Evolutionary conservation across 2,888 invertebrate genomes (phyloP).

Genomic region (Euspilapteryx auroguttella): DNA sequence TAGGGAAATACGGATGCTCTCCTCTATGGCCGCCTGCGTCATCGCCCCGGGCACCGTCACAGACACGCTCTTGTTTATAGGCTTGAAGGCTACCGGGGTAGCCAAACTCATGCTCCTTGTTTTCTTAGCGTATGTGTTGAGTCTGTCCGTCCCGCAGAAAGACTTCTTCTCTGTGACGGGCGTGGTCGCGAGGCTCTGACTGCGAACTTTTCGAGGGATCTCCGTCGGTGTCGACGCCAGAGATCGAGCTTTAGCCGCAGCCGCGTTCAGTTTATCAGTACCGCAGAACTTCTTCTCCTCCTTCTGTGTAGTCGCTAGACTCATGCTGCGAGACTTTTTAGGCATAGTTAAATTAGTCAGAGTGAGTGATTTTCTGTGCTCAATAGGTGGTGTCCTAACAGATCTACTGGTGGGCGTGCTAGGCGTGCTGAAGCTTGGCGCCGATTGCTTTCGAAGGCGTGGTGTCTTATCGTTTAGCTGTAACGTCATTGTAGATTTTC

Average conservation of each 20-base stretch:
- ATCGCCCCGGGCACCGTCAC: constrained; percentile 22
- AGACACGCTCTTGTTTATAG: constrained; percentile 26
- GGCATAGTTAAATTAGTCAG: constrained; percentile 19
- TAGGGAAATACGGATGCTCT: constrained; percentile 41
- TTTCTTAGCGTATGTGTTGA: constrained; percentile 20
- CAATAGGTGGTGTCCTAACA: constrained; percentile 26
- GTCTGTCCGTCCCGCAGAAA: constrained; percentile 17
- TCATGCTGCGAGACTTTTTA: constrained; percentile 49
- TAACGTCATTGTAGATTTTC: constrained; percentile 24
- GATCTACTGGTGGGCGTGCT: constrained; percentile 25
- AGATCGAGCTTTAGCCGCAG: constrained; percentile 16
- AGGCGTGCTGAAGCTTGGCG: constrained; percentile 41
- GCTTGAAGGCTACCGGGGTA: constrained; percentile 18
- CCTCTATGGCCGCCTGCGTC: constrained; percentile 52
- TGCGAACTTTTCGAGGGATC: constrained; percentile 21
- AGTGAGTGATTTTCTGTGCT: constrained; percentile 28
- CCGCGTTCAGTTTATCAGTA: constrained; percentile 26
- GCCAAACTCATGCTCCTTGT: constrained; percentile 47
- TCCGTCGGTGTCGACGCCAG: constrained; percentile 26
- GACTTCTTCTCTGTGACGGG: constrained; percentile 26
- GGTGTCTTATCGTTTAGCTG: constrained; percentile 17
- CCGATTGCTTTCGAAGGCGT: constrained; percentile 36
- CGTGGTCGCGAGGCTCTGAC: constrained; percentile 42
- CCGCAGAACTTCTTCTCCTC: constrained; percentile 29
- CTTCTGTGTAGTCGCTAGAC: constrained; percentile 22